Percentiles rank a stretch among this genome's conserved stretches.
Conservation (phyloP, 2,888 invertebrate genomes). For the Heliothis peltigera region DNA sequence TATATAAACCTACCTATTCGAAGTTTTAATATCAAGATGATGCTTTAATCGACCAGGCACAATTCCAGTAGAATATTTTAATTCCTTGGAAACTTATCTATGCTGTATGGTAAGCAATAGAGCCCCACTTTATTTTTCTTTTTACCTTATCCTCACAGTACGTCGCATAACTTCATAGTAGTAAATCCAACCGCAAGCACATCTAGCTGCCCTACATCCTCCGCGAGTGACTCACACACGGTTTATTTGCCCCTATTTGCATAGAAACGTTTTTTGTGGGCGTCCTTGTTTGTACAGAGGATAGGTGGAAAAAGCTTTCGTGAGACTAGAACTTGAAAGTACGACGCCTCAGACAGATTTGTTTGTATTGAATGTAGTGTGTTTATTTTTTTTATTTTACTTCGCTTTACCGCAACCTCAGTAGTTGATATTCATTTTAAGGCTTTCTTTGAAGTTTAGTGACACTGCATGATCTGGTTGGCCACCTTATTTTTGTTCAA, state of each 20-base stretch:
- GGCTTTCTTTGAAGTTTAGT: constrained; percentile 42
- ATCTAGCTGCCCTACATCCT: constrained; percentile 65
- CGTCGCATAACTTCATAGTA: constrained; percentile 27
- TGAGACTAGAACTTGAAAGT: constrained; percentile 75
- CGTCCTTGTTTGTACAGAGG: constrained; percentile 88
- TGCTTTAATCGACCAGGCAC: too few relatives aligned
- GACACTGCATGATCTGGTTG: constrained; percentile 39
- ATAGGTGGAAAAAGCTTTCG: constrained; percentile 86
- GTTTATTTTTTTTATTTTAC: constrained; percentile 62
- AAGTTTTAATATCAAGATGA: too few relatives aligned
- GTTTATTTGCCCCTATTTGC: constrained; percentile 89
- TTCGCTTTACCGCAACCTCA: constrained; percentile 39
- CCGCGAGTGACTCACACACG: constrained; percentile 78
- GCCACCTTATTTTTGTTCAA: constrained; percentile 17
- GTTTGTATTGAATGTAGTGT: constrained; percentile 81
- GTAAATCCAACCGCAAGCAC: constrained; percentile 54
- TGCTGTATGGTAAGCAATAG: too few relatives aligned
- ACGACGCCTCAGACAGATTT: constrained; percentile 79
- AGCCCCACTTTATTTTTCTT: constrained; percentile 16
- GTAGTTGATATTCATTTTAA: constrained; percentile 59
- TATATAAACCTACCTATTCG: too few relatives aligned
- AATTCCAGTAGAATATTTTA: too few relatives aligned
- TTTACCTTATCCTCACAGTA: not conserved
- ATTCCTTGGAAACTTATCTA: too few relatives aligned
- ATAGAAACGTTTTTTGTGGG: constrained; percentile 90